phyloP scores from a whole-genome alignment of 2,113 vertebrate species.

The Microtus ochrogaster region DNA sequence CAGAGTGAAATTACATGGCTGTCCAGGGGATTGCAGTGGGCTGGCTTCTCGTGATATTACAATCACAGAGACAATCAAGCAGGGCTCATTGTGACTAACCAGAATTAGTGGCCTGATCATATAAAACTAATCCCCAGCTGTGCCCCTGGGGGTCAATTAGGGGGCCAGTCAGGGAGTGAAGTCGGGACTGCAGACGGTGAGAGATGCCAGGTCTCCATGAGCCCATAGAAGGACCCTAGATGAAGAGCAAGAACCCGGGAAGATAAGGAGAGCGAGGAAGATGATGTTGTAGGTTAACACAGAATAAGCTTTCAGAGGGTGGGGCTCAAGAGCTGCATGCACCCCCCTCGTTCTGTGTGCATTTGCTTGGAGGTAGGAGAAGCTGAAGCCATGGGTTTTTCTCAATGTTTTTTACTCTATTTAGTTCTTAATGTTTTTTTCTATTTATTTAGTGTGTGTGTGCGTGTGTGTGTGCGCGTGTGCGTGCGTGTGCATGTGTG shows the following conservation, averaged over 20 bases:
- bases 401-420: not conserved
- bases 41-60: not conserved
- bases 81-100: not conserved
- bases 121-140: not conserved
- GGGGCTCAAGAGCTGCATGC: not conserved
- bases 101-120: not conserved
- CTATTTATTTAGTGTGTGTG: not conserved
- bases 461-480: no score
- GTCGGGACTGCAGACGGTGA: not conserved
- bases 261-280: not conserved
- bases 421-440: not conserved
- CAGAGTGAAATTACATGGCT: not conserved
- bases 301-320: not conserved
- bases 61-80: not conserved
- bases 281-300: no score
- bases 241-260: not conserved
- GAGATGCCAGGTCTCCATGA: not conserved
- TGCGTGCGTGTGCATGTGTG: no score
- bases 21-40: not conserved
- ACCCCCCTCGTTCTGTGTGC: not conserved
- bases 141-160: no score
- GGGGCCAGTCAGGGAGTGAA: not conserved
- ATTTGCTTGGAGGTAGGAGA: not conserved
- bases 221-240: not conserved
- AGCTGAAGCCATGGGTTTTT: not conserved